phyloP scores from a whole-genome alignment of 2,888 invertebrate genomes.

The Artemia sinica region DNA sequence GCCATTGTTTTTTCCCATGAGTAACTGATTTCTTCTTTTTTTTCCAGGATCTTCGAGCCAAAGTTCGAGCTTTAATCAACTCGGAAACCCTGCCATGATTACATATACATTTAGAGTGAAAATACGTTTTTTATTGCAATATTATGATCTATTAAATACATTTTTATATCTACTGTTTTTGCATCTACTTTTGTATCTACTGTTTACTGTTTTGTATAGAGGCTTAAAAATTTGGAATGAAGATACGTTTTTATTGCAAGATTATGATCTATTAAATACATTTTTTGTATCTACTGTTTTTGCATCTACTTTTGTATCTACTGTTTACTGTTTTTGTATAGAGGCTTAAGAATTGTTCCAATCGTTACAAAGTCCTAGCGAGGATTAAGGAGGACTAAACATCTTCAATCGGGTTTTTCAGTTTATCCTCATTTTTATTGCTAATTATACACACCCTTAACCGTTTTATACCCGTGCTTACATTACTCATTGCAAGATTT shows the following conservation, averaged over 20 bases:
- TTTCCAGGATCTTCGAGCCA: constrained; percentile 9
- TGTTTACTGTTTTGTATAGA: no score
- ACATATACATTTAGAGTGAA: neutral
- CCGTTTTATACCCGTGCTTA: no score
- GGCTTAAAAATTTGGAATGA: neutral
- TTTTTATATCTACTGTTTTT: neutral
- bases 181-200: no score
- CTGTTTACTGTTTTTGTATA: no score
- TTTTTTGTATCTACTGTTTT: neutral
- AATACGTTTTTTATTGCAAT: neutral
- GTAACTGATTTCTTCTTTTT: neutral
- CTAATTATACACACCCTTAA: no score
- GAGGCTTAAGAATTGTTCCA: neutral
- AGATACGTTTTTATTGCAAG: no score
- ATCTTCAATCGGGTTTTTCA: no score
- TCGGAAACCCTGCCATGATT: neutral
- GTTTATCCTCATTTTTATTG: no score
- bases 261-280: neutral
- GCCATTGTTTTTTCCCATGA: no score
- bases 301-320: neutral
- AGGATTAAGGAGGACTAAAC: no score
- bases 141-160: neutral
- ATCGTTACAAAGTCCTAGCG: no score
- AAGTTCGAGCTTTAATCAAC: neutral
- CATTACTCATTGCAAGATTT: no score